Conservation (phyloP, 2,113 vertebrate genomes). For the Calidris pygmaea region DNA sequence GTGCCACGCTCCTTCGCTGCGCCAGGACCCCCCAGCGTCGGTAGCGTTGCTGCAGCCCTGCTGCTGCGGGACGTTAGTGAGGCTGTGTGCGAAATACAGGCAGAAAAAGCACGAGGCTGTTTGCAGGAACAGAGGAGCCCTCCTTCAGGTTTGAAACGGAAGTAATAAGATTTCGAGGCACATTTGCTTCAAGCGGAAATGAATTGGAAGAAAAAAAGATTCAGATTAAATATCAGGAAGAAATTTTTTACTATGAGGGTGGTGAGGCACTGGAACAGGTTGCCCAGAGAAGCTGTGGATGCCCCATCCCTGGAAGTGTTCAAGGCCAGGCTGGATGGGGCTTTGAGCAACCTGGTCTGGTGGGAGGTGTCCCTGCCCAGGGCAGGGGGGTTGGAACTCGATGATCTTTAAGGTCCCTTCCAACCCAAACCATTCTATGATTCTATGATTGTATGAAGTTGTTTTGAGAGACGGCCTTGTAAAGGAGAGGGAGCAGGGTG, state of each 20-base stretch:
- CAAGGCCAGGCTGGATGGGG: too few species aligned
- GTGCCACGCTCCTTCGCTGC: not conserved
- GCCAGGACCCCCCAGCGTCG: fast-evolving
- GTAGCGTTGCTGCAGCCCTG: not conserved
- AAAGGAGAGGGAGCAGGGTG: not conserved
- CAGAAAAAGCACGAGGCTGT: not conserved
- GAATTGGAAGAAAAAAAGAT: too few species aligned
- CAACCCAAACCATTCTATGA: too few species aligned
- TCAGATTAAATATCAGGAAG: not conserved
- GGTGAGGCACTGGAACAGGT: too few species aligned
- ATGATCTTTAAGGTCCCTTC: too few species aligned
- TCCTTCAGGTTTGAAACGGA: not conserved
- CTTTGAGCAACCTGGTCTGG: too few species aligned
- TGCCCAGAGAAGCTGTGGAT: too few species aligned
- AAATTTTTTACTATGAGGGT: too few species aligned
- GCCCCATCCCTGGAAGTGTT: too few species aligned
- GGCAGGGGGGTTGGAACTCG: too few species aligned
- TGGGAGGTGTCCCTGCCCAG: too few species aligned
- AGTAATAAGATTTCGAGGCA: not conserved
- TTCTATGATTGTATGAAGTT: not conserved
- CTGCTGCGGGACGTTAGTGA: not conserved
- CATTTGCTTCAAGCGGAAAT: too few species aligned
- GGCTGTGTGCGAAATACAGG: not conserved
- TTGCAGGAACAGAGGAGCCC: not conserved
- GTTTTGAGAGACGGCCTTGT: not conserved